A percentile compares a stretch with the other conserved stretches of the same genome.
These are phyloP conservation scores for Theodoxus fluviatilis DNA, from an alignment of 2,888 invertebrate species.

Conservation along the genomic window DNA sequence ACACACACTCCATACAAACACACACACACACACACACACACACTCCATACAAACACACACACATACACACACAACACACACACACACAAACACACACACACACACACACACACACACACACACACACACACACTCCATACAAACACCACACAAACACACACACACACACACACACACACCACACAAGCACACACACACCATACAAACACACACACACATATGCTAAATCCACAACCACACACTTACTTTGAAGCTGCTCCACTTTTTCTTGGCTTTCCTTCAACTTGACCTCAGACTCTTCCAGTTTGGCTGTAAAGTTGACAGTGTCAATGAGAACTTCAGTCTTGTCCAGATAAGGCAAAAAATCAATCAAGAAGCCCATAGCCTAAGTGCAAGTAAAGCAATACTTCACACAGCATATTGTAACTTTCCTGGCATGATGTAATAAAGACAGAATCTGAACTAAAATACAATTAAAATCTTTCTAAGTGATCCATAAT, in stretches of 20 bases:
- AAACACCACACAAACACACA: too few relatives aligned
- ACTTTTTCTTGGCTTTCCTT: conserved; percentile 64
- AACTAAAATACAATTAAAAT: too few relatives aligned
- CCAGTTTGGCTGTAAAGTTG: conserved; percentile 54
- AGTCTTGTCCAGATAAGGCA: neutral
- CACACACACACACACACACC: too few relatives aligned
- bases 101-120: neutral
- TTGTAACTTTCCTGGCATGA: too few relatives aligned
- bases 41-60: too few relatives aligned
- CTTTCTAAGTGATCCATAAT: too few relatives aligned
- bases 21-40: too few relatives aligned
- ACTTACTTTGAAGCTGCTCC: conserved; percentile 65
- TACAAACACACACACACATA: neutral
- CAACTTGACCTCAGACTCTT: conserved; percentile 62
- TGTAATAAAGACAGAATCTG: too few relatives aligned
- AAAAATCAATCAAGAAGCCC: conserved; percentile 1
- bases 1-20: too few relatives aligned
- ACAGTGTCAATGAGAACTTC: neutral
- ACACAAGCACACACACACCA: neutral
- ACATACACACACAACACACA: too few relatives aligned
- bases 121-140: too few relatives aligned
- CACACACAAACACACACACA: conserved; percentile 33
- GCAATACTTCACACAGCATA: too few relatives aligned
- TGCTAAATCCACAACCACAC: neutral
- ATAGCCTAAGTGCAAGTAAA: neutral